Evolutionary conservation across 2,113 vertebrate genomes (phyloP).

Genomic region (Chauna torquata): DNA sequence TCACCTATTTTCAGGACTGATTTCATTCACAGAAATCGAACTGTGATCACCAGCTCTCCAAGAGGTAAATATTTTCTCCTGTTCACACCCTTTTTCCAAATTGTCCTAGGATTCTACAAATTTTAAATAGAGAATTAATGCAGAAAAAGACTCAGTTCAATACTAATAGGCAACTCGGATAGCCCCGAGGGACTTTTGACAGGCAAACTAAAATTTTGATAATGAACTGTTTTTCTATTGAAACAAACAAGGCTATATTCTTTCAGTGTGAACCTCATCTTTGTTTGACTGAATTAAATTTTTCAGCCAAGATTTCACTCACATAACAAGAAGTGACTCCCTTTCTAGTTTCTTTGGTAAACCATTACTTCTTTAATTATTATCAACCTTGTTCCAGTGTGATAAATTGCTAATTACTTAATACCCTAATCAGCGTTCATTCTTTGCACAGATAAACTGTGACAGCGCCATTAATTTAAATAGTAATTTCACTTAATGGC

Average conservation of each 20-base stretch:
- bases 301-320: constrained; percentile 81
- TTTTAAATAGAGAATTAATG: constrained; percentile 67
- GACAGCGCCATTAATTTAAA: constrained; percentile 97
- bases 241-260: constrained; percentile 52
- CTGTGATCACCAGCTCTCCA: constrained; percentile 9
- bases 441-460: constrained; percentile 95
- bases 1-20: neutral
- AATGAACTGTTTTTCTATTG: constrained; percentile 72
- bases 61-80: constrained; percentile 3
- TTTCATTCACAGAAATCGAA: constrained; percentile 57
- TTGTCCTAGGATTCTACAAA: constrained; percentile 19
- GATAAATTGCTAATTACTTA: constrained; percentile 99
- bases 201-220: constrained; percentile 77
- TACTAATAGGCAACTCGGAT: constrained; percentile 72
- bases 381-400: constrained; percentile 95
- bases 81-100: constrained; percentile 15
- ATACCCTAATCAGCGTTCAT: constrained; percentile 98
- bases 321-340: constrained; percentile 91
- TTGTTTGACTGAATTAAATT: constrained; percentile 79
- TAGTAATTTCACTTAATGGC: constrained; percentile 98
- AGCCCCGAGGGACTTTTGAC: constrained; percentile 74
- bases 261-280: constrained; percentile 67
- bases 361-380: constrained; percentile 97
- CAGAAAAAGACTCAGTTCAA: constrained; percentile 71
- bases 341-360: constrained; percentile 94